Percentiles rank a stretch among this genome's conserved stretches.
These are phyloP conservation scores for Stegodyphus dumicola DNA, from an alignment of 1,140 invertebrate species.

Conservation along the genomic window DNA sequence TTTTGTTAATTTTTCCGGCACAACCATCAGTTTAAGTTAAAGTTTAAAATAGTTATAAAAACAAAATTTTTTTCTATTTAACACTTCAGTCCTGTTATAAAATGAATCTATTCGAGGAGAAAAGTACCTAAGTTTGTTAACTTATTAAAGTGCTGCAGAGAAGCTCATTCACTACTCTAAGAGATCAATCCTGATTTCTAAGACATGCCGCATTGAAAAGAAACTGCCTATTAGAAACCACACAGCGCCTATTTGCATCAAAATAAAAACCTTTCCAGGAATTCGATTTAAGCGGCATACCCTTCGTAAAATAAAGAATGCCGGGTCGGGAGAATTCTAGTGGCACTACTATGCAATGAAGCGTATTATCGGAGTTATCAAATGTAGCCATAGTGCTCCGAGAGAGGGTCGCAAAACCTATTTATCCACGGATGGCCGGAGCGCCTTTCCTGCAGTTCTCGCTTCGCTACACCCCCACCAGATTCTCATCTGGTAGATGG, in stretches of 20 bases:
- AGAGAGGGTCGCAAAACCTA: conserved; percentile 34
- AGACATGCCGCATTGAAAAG: conserved; percentile 23
- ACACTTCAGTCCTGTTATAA: too few relatives aligned
- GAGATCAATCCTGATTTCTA: background rate
- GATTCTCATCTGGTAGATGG: conserved; percentile 44
- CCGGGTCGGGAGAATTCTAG: background rate
- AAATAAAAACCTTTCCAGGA: conserved; percentile 33
- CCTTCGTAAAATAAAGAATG: conserved; percentile 43
- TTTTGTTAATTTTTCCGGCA: too few relatives aligned
- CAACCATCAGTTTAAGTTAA: too few relatives aligned
- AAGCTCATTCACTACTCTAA: background rate
- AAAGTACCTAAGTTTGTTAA: background rate
- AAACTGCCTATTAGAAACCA: conserved; percentile 52
- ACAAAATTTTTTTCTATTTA: too few relatives aligned
- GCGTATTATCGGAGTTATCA: conserved; percentile 51
- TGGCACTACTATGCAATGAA: conserved; percentile 37
- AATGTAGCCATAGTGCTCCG: conserved; percentile 19
- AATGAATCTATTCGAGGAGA: background rate
- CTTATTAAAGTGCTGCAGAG: too few relatives aligned
- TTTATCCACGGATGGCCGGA: conserved; percentile 49
- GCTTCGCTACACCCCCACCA: conserved; percentile 29
- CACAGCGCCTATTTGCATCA: conserved; percentile 40
- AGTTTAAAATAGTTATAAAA: too few relatives aligned
- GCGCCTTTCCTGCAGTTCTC: conserved; percentile 29
- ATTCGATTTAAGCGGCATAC: conserved; percentile 42